Percentiles rank a stretch among this genome's conserved stretches.
These are phyloP conservation scores for Diplazon laetatorius DNA, from an alignment of 2,888 invertebrate species.

Conservation along the genomic window DNA sequence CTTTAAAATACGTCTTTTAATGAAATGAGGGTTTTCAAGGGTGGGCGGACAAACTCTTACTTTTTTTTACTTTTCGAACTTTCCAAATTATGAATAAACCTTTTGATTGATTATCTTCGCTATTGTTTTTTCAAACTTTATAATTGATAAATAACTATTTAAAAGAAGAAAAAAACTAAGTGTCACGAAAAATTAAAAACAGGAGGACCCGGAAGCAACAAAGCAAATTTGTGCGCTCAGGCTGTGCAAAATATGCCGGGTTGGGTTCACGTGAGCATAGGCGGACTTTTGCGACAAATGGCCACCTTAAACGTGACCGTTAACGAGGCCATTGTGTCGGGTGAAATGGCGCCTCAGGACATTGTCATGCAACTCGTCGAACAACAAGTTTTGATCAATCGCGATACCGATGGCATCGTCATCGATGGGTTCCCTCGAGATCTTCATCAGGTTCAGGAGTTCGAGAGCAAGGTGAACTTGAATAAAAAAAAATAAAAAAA, in stretches of 20 bases:
- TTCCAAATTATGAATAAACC: too few species aligned
- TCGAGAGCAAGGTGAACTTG: constrained; percentile 95
- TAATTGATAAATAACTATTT: too few species aligned
- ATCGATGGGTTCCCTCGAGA: constrained; percentile 98
- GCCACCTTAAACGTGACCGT: constrained; percentile 88
- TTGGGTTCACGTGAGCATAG: constrained; percentile 91
- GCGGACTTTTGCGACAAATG: constrained; percentile 89
- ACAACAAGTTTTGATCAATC: constrained; percentile 84
- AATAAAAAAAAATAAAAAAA: too few species aligned
- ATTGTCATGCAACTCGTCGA: constrained; percentile 90
- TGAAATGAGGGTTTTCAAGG: neutral
- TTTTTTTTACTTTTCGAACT: too few species aligned
- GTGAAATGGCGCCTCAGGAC: constrained; percentile 92
- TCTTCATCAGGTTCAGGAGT: constrained; percentile 92
- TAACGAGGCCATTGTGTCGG: constrained; percentile 88
- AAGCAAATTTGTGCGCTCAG: constrained; percentile 90
- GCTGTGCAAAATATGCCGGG: constrained; percentile 88
- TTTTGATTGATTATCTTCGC: too few species aligned
- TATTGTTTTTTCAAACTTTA: too few species aligned
- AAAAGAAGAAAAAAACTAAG: too few species aligned
- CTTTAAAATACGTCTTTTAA: too few species aligned
- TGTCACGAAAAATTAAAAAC: too few species aligned
- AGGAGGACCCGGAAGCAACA: constrained; percentile 97
- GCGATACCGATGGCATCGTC: constrained; percentile 88
- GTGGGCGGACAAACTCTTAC: neutral